Evolutionary conservation across 2,888 invertebrate species (phyloP), one percentile per base, ranked within the genome.

Genomic region (Pomacea canaliculata): DNA sequence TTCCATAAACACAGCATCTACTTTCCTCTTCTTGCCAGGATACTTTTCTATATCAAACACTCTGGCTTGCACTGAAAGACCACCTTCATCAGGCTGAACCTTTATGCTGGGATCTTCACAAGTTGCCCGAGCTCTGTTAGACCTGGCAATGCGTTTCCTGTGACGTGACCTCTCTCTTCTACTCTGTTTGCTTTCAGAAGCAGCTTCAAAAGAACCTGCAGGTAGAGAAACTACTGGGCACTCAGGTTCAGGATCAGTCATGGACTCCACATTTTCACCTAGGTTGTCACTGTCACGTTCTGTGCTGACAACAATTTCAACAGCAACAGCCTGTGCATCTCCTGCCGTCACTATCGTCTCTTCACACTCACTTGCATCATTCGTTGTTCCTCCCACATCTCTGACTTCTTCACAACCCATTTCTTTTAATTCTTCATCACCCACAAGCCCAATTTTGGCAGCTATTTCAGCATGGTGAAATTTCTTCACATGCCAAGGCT

Each of bases 401-500:
- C 63, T 5, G 23, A 23, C 27, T 63, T 27, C 27, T 37, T 37
- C 37, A 37, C 37, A 37, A 23, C 23, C 19, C 27, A n/a, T 56
- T 49, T 19, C 59, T 70, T 16, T 19, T 23, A 9, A 10, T 13
- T 76, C 67, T 9, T 76, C 76, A 23, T 66, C 71, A 56, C 67
- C 67, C 37, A 37, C 66, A 23, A 72, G 23, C 8, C 65, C 65
- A 7, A 73, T 27, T 27, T 59, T 65, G n/a, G 62, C 51, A 48
- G 13, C 16, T 9, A 27, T 37, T 12, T 69, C 69, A 9, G n/a
- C 46, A 51, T 49, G n/a, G 70, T 60, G 68, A 18, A 62, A n/a
- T 46, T 74, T 68, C 19, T 49, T 49, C 27, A 69, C 46, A 59
- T 74, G 74, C 74, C 74, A 69, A 7, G 74, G 74, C 27, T 63